Percentiles rank a stretch among this genome's conserved stretches.
phyloP scores from a whole-genome alignment of 2,113 vertebrate species.

The Lepisosteus oculatus region DNA sequence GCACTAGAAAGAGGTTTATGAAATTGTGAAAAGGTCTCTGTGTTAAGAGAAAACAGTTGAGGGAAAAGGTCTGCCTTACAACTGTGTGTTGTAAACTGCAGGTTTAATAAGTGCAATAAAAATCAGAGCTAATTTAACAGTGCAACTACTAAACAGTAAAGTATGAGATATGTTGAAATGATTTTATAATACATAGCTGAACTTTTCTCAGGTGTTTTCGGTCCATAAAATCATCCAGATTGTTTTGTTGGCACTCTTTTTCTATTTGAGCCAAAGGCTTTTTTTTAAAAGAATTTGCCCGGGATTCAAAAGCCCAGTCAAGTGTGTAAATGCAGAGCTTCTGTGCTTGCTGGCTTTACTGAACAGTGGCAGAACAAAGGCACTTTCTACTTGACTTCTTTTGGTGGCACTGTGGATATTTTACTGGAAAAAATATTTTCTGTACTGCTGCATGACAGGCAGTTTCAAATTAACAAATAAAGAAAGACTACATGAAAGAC shows the following conservation, averaged over 20 bases:
- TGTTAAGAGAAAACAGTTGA: no score
- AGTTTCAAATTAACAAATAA: neutral
- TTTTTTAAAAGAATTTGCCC: constrained; percentile 2
- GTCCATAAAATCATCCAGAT: no score
- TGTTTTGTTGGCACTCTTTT: neutral
- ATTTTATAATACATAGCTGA: no score
- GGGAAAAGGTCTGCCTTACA: no score
- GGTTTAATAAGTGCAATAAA: no score
- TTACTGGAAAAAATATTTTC: neutral
- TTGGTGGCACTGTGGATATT: neutral
- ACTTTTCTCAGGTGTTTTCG: no score
- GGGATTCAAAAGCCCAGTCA: neutral
- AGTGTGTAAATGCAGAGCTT: constrained; percentile 2
- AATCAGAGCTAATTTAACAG: no score
- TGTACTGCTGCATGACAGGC: neutral
- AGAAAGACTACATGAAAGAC: neutral
- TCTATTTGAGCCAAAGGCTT: neutral
- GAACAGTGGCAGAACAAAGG: constrained; percentile 10
- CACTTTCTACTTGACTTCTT: neutral
- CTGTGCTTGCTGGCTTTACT: neutral
- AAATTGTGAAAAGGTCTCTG: no score
- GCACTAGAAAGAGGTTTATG: no score
- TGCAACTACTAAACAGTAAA: no score
- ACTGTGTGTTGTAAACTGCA: no score
- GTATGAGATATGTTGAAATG: no score